phyloP scores from a whole-genome alignment of 2,797 vertebrate genomes.

The Clamator glandarius region DNA sequence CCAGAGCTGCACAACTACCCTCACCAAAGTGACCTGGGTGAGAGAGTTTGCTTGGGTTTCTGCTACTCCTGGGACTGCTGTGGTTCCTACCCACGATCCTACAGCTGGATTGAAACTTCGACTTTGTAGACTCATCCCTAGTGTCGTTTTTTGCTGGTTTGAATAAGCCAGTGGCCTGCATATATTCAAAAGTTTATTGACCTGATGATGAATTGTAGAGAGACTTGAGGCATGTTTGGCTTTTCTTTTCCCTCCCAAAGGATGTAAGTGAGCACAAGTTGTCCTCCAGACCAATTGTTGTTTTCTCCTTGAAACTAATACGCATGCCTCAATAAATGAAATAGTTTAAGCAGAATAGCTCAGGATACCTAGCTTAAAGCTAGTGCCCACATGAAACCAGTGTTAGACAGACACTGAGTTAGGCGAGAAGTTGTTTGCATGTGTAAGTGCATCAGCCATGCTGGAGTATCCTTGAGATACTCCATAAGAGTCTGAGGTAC shows the following conservation, averaged over 20 bases:
- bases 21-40: neutral
- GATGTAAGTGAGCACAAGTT: neutral
- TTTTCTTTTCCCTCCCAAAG: neutral
- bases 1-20: neutral
- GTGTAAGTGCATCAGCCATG: fast-evolving
- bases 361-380: neutral
- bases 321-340: neutral
- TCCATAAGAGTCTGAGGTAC: neutral
- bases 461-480: neutral
- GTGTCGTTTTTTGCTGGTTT: neutral
- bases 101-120: neutral
- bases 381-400: neutral
- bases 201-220: neutral
- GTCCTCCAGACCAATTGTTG: neutral
- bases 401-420: neutral
- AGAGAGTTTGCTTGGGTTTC: neutral
- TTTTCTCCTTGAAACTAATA: neutral
- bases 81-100: neutral
- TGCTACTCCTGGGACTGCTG: neutral
- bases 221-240: neutral
- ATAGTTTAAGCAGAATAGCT: neutral
- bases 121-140: neutral
- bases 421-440: neutral
- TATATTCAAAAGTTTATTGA: neutral
- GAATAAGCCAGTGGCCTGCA: neutral